Percentiles rank a stretch among this genome's conserved stretches.
Evolutionary conservation across 2,888 invertebrate genomes (phyloP).

Genomic region (Plebejus melissa): DNA sequence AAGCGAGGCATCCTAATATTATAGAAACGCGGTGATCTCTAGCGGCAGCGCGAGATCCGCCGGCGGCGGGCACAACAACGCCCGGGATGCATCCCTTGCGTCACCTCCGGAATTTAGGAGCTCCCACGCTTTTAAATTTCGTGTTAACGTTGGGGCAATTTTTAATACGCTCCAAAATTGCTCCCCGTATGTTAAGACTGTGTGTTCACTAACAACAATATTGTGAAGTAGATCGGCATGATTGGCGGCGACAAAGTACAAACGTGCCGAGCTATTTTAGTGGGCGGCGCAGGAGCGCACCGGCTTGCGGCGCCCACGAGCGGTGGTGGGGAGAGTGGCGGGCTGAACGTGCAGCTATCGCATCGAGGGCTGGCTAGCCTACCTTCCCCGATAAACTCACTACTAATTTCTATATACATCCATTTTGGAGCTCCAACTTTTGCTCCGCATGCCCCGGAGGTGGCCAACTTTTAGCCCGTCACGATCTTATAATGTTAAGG

Average conservation of each 20-base stretch:
- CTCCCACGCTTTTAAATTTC: slow-evolving; percentile 18
- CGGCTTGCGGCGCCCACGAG: not conserved
- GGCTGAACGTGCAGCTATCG: not conserved
- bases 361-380: not conserved
- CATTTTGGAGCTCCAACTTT: no score
- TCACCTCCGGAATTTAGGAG: slow-evolving; percentile 9
- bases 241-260: not conserved
- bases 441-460: not conserved
- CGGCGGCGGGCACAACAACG: not conserved
- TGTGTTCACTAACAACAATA: slow-evolving; percentile 27
- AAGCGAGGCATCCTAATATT: slow-evolving; percentile 12
- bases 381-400: no score
- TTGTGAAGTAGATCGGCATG: slow-evolving; percentile 23
- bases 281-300: slow-evolving; percentile 10
- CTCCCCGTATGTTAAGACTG: slow-evolving; percentile 19
- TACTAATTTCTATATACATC: no score
- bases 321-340: slow-evolving; percentile 3
- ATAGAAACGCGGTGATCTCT: not conserved
- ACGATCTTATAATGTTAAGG: slow-evolving; percentile 13
- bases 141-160: slow-evolving; percentile 11
- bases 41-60: not conserved
- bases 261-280: slow-evolving; percentile 22
- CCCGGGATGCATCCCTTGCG: slow-evolving; percentile 10
- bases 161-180: slow-evolving; percentile 22
- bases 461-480: not conserved